Evolutionary conservation across 2,888 invertebrate species (phyloP), one percentile per base, ranked within the genome.

Genomic region (Nymphalis polychloros): DNA sequence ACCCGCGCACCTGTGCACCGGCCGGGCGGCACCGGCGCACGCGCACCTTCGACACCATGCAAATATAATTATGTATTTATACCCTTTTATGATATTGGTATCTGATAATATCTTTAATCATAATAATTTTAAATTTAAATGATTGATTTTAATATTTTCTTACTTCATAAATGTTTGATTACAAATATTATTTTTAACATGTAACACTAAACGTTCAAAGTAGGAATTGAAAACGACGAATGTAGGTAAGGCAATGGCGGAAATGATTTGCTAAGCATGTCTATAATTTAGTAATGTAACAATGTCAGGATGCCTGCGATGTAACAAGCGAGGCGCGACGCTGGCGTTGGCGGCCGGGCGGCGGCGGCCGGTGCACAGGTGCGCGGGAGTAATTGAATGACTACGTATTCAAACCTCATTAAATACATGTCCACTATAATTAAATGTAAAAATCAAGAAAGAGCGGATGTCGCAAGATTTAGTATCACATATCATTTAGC

Each of bases 401-500:
- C 41, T 17, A 31, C 41, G 35, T 41, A 57, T 19, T 19, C 8
- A 27, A 17, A 31, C n/a, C 27, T 16, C 23, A 59, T 50, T 50
- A 65, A 65, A 53, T 67, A 67, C 46, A 35, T 19, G 53, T 55
- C 50, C 55, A 50, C 41, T 48, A 63, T 64, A 68, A 67, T 55
- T 46, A 63, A 69, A 60, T 48, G 17, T 27, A 57, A 59, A 57
- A 61, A 64, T 60, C 67, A 41, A 49, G 60, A 35, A 57, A 41
- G 46, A 41, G 62, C 27, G 64, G 61, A 62, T 63, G 70, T 60
- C 57, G 60, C 50, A 52, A 62, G 64, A 63, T 70, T 70, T 67
- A 60, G 67, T 63, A 63, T 65, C 71, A 71, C 70, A 70, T 69
- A 69, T 64, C 69, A 70, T 71, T 55, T 73, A 73, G 73, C 61